Conservation (phyloP, 2,113 vertebrate genomes). For the human (Homo sapiens) region GRCh38 chr5:10290501-10291000, state of each 20-base stretch:
- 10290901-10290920: background rate
- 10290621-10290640: slow-evolving; percentile 91
- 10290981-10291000: background rate
- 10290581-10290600: slow-evolving; percentile 93
- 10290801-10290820: background rate
- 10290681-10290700: slow-evolving; percentile 91
- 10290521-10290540: background rate
- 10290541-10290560: slow-evolving; percentile 91
- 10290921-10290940: background rate
- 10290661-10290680: slow-evolving; percentile 90
- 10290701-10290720: slow-evolving; percentile 87
- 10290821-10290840: background rate
- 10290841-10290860: background rate
- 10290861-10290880: background rate
- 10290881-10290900: background rate
- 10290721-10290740: slow-evolving; percentile 91
- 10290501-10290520: background rate
- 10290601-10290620: slow-evolving; percentile 96
- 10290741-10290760: slow-evolving; percentile 91
- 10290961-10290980: background rate
- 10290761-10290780: slow-evolving; percentile 80
- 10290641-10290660: slow-evolving; percentile 83
- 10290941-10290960: background rate
- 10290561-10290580: slow-evolving; percentile 92
- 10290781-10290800: background rate